Conservation (phyloP, 1,140 invertebrate genomes). For the Drosophila triauraria region DNA sequence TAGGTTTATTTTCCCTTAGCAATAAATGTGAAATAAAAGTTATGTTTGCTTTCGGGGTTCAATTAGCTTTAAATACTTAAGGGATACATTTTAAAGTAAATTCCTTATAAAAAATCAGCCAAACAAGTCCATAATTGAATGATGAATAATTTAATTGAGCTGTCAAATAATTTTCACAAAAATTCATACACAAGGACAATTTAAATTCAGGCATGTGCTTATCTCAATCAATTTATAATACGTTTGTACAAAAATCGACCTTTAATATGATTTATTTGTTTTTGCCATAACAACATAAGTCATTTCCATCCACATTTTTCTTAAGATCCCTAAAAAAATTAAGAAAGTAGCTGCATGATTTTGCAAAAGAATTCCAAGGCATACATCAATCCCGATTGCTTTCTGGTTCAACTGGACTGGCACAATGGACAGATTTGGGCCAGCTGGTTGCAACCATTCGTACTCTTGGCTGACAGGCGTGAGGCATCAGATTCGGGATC, state of each 20-base stretch:
- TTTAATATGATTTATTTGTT: neutral
- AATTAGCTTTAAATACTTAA: neutral
- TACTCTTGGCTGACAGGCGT: slow-evolving; percentile 33
- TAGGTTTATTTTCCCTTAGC: neutral
- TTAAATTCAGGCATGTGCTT: neutral
- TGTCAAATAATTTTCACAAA: neutral
- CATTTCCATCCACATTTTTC: no score
- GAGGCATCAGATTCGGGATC: slow-evolving; percentile 53
- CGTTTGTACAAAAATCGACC: neutral
- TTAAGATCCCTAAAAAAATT: neutral
- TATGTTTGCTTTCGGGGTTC: no score
- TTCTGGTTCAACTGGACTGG: neutral
- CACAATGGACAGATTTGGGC: slow-evolving; percentile 35
- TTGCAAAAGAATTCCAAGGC: slow-evolving; percentile 1
- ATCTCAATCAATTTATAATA: neutral
- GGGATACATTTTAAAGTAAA: neutral
- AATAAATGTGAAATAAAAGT: no score
- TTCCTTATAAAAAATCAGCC: no score
- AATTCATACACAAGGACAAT: neutral
- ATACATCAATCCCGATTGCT: slow-evolving; percentile 20
- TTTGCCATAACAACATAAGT: no score
- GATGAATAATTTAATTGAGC: slow-evolving; percentile 3
- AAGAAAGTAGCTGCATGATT: neutral
- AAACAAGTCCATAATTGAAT: neutral
- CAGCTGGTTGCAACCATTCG: slow-evolving; percentile 25